Percentiles rank a stretch among this genome's conserved stretches.
These are phyloP conservation scores for Merops nubicus DNA, from an alignment of 2,113 vertebrate species.

Conservation along the genomic window DNA sequence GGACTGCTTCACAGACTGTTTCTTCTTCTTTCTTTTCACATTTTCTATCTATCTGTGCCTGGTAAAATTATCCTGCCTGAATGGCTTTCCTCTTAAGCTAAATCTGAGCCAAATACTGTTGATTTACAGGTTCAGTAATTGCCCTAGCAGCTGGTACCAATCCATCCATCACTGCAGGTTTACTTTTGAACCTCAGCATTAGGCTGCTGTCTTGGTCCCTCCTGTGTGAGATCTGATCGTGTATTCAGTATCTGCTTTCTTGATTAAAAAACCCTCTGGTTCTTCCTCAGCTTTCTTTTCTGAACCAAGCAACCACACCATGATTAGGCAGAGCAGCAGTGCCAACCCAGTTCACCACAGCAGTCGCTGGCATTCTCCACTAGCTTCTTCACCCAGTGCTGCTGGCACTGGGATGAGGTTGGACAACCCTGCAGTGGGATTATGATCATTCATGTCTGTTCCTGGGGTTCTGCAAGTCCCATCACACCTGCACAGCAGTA, in stretches of 20 bases:
- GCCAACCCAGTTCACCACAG: not conserved
- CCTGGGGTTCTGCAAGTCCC: not conserved
- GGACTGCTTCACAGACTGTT: not conserved
- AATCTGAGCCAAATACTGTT: not conserved
- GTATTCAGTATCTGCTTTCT: not conserved
- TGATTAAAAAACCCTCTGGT: not conserved
- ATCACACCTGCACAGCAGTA: not conserved
- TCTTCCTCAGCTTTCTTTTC: not conserved
- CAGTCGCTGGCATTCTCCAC: not conserved
- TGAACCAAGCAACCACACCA: not conserved
- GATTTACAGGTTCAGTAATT: not conserved
- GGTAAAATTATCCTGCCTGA: not conserved
- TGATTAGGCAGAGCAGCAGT: not conserved
- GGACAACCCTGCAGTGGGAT: fast-evolving
- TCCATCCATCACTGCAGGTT: not conserved
- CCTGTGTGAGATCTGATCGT: not conserved
- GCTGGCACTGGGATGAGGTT: not conserved
- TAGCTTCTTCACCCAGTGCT: not conserved
- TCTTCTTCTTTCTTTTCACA: not conserved
- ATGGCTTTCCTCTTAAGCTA: not conserved
- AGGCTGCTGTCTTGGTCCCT: not conserved
- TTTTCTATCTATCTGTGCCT: not conserved
- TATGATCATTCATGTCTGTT: not conserved
- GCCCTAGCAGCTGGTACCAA: not conserved
- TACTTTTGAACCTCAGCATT: not conserved